Percentiles rank a stretch among this genome's conserved stretches.
Evolutionary conservation across 2,797 vertebrate species (phyloP).

Genomic region (Sardinella longiceps): DNA sequence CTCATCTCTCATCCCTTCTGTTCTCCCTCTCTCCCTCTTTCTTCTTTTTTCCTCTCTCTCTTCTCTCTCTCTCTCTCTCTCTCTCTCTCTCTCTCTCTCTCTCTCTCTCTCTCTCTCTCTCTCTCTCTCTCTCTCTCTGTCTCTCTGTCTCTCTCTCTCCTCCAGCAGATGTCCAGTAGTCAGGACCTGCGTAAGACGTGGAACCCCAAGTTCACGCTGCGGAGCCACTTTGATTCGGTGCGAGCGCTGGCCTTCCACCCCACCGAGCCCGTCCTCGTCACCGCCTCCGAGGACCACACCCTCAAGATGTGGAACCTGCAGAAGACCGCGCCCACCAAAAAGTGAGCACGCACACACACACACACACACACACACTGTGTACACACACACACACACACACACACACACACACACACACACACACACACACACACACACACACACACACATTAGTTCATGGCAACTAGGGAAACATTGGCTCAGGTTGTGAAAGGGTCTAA

Average conservation of each 20-base stretch:
- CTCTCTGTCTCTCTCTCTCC: too few species aligned
- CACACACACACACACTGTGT: neutral
- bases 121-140: neutral
- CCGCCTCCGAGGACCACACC: conserved; percentile 98
- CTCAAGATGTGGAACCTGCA: conserved; percentile 99
- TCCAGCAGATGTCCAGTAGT: conserved; percentile 90
- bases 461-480: too few species aligned
- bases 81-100: too few species aligned
- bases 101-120: neutral
- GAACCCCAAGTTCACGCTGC: conserved; percentile 98
- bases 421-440: too few species aligned
- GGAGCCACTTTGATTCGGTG: conserved; percentile 97
- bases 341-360: conserved; percentile 70
- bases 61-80: neutral
- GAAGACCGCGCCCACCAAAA: conserved; percentile 96
- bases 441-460: too few species aligned
- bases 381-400: neutral
- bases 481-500: too few species aligned
- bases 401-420: neutral
- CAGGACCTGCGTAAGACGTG: conserved; percentile 98
- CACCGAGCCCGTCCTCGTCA: conserved; percentile 92
- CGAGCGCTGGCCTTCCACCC: conserved; percentile 94
- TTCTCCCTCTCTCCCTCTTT: neutral
- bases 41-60: neutral
- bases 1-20: neutral